These are phyloP conservation scores for Himantopus leucocephalus DNA, from an alignment of 2,113 vertebrate species.

Conservation along the genomic window DNA sequence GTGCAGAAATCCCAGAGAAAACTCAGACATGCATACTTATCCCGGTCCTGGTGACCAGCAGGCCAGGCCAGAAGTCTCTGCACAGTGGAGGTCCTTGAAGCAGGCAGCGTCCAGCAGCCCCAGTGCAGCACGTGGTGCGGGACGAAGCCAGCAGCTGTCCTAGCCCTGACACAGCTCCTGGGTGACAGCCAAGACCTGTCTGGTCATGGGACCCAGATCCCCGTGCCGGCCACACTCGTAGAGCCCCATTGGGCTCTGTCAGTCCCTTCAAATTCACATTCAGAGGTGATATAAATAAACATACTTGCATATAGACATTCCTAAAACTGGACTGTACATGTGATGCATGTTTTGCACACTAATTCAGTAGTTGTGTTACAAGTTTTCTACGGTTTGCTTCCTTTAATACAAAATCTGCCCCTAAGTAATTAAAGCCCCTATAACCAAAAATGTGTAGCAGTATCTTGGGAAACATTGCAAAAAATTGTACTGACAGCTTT, in stretches of 20 bases:
- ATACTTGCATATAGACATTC: neutral
- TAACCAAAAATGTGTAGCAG: neutral
- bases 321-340: neutral
- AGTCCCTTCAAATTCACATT: neutral
- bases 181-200: neutral
- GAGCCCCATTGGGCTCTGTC: neutral
- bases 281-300: neutral
- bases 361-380: neutral
- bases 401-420: neutral
- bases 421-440: neutral
- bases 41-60: neutral
- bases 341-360: neutral
- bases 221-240: fast-evolving
- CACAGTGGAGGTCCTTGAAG: neutral
- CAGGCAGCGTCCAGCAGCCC: neutral
- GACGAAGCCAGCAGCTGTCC: neutral
- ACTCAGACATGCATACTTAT: neutral
- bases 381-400: neutral
- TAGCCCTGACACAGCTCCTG: neutral
- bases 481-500: neutral
- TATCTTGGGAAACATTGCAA: neutral
- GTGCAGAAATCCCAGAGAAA: neutral
- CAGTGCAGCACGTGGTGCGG: neutral
- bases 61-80: neutral
- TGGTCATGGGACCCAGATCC: neutral